phyloP scores from a whole-genome alignment of 2,888 invertebrate genomes.

The Pheosia gnoma region DNA sequence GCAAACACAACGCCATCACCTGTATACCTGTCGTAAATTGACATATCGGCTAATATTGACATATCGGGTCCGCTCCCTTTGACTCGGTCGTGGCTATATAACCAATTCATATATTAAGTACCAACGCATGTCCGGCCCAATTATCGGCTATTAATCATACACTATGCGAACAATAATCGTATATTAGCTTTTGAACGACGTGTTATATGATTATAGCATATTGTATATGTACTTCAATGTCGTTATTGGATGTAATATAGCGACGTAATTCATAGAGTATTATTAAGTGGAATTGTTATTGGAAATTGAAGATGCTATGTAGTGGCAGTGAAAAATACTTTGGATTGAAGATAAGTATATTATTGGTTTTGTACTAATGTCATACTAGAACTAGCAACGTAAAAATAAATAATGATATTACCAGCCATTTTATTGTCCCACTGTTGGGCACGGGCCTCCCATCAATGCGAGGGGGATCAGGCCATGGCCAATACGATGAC shows the following conservation, averaged over 20 bases:
- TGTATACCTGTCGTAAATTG: conserved; percentile 27
- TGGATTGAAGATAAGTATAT: no score
- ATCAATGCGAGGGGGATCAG: no score
- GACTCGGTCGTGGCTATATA: conserved; percentile 27
- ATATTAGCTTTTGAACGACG: conserved; percentile 24
- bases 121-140: conserved; percentile 44
- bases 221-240: conserved; percentile 22
- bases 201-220: conserved; percentile 10
- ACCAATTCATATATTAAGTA: conserved; percentile 49
- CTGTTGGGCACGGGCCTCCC: no score
- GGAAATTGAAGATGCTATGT: no score
- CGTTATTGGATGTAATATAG: background rate
- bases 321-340: no score
- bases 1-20: conserved; percentile 20
- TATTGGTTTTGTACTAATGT: no score
- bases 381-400: no score
- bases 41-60: conserved; percentile 30
- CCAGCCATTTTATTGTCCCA: no score
- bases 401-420: no score
- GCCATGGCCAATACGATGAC: no score
- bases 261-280: no score
- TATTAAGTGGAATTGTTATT: no score
- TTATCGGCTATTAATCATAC: conserved; percentile 55
- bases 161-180: conserved; percentile 31
- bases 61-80: conserved; percentile 30